Evolutionary conservation across 2,888 invertebrate species (phyloP).

Genomic region (Seira sanloemensis): DNA sequence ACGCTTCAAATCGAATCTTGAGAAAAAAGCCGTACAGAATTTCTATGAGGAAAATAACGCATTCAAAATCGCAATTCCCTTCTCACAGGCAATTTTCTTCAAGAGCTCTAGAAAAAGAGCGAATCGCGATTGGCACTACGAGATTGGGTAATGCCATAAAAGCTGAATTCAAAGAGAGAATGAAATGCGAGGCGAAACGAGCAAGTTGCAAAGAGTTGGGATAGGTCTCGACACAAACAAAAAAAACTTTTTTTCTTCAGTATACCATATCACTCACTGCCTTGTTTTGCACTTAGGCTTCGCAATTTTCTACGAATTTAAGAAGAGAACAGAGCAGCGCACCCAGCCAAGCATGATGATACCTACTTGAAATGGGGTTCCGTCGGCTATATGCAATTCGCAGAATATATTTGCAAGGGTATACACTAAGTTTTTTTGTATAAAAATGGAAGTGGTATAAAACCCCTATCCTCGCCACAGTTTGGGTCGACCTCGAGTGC

Average conservation of each 20-base stretch:
- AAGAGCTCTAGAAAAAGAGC: too few species aligned
- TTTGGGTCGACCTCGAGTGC: neutral
- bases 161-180: neutral
- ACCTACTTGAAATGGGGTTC: neutral
- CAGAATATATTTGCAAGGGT: neutral
- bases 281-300: neutral
- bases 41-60: neutral
- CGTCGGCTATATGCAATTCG: neutral
- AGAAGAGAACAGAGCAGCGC: neutral
- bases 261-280: neutral
- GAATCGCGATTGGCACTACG: neutral
- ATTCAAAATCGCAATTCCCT: too few species aligned
- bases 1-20: neutral
- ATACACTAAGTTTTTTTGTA: neutral
- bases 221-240: conserved; percentile 46
- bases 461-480: conserved; percentile 9
- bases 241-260: neutral
- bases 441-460: neutral
- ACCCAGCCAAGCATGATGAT: neutral
- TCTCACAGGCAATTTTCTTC: too few species aligned
- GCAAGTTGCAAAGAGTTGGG: conserved; percentile 55
- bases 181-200: conserved; percentile 12
- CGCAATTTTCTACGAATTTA: neutral
- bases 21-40: too few species aligned
- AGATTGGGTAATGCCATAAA: neutral